A percentile compares a stretch with the other conserved stretches of the same genome.
phyloP scores from a whole-genome alignment of 2,113 vertebrate species.

The Enhydra lutris region DNA sequence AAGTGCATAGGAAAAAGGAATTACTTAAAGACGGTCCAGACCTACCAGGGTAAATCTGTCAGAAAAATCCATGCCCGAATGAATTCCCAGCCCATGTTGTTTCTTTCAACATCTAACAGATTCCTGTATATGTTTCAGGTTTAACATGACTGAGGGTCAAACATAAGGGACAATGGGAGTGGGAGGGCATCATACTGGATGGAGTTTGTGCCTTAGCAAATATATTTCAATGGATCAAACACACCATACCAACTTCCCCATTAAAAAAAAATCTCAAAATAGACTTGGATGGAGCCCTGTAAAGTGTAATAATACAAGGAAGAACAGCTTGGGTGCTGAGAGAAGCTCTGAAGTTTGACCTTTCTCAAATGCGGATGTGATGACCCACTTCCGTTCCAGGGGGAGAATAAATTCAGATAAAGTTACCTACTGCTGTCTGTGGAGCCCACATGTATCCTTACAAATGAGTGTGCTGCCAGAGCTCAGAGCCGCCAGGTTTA shows the following conservation, averaged over 20 bases:
- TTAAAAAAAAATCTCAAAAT: slow-evolving; percentile 41
- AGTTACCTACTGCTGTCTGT: background rate
- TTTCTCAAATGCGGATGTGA: slow-evolving; percentile 24
- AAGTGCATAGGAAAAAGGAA: background rate
- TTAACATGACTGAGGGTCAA: background rate
- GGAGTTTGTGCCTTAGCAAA: slow-evolving; percentile 18
- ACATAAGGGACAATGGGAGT: background rate
- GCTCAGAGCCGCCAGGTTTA: background rate
- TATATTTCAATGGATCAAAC: slow-evolving; percentile 46
- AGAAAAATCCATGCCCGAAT: background rate
- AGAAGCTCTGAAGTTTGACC: slow-evolving; percentile 45
- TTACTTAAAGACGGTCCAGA: background rate
- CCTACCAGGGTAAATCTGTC: background rate
- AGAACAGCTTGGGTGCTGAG: background rate
- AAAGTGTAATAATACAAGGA: background rate
- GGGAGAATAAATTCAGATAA: slow-evolving; percentile 4
- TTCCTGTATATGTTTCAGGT: background rate
- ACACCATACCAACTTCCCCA: slow-evolving; percentile 34
- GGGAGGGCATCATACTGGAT: background rate
- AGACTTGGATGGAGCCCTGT: background rate
- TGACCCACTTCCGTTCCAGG: slow-evolving; percentile 41
- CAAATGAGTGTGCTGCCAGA: background rate
- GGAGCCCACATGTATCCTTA: background rate
- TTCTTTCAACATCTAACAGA: slow-evolving; percentile 6
- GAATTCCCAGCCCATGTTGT: background rate